Evolutionary conservation across 2,113 vertebrate species (phyloP).

Genomic region (Anguilla japonica): DNA sequence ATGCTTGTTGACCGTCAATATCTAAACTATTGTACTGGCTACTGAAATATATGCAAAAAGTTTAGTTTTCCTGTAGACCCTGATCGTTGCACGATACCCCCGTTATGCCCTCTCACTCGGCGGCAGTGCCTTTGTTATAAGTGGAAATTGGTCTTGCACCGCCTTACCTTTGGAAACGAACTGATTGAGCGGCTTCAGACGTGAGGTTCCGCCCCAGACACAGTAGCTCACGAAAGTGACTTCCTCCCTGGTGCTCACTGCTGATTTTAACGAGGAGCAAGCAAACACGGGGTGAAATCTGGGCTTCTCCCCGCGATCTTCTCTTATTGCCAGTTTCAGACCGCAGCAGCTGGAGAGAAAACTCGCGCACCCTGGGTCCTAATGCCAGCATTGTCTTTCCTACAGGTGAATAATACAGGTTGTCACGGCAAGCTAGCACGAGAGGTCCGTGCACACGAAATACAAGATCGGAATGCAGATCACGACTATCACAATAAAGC

Average conservation of each 20-base stretch:
- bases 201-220: constrained; percentile 46
- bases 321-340: constrained; percentile 77
- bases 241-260: constrained; percentile 51
- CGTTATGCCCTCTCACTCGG: constrained; percentile 74
- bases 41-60: constrained; percentile 69
- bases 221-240: constrained; percentile 49
- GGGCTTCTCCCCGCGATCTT: constrained; percentile 78
- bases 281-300: constrained; percentile 68
- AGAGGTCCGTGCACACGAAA: neutral
- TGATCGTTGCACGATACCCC: constrained; percentile 72
- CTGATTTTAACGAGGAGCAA: constrained; percentile 53
- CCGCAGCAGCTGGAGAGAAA: constrained; percentile 81
- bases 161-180: constrained; percentile 76
- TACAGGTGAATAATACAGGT: constrained; percentile 72
- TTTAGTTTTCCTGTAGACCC: constrained; percentile 69
- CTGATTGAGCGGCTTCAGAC: constrained; percentile 55
- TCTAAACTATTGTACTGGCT: neutral
- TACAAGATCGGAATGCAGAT: neutral
- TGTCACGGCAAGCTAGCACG: constrained; percentile 7
- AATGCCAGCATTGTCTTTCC: constrained; percentile 64
- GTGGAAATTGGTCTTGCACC: constrained; percentile 72
- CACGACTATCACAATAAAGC: neutral
- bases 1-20: neutral
- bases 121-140: constrained; percentile 81
- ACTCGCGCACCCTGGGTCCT: constrained; percentile 82